Evolutionary conservation across 1,140 invertebrate genomes (phyloP).

Genomic region (Trigoniulus corallinus): DNA sequence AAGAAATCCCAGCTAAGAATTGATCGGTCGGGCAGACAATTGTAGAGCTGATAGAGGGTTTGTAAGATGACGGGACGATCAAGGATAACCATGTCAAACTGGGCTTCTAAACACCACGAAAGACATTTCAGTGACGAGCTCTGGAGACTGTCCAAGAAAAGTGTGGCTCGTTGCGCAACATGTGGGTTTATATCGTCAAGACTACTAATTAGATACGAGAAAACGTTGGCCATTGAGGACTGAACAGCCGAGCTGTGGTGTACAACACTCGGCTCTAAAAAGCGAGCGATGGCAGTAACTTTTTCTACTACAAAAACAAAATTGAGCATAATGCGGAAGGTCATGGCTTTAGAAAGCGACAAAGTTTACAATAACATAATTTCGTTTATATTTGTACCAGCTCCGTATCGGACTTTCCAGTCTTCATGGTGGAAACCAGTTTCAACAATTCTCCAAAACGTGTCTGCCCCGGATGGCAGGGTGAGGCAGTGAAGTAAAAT

Average conservation of each 20-base stretch:
- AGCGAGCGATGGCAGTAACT: slow-evolving; percentile 77
- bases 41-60: slow-evolving; percentile 84
- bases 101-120: slow-evolving; percentile 71
- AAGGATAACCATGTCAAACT: slow-evolving; percentile 86
- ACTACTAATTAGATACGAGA: slow-evolving; percentile 88
- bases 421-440: slow-evolving; percentile 79
- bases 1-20: slow-evolving; percentile 98
- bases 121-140: slow-evolving; percentile 48
- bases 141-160: slow-evolving; percentile 87
- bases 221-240: slow-evolving; percentile 86
- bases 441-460: slow-evolving; percentile 87
- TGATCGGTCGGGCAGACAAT: slow-evolving; percentile 65
- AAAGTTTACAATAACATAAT: slow-evolving; percentile 7
- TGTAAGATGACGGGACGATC: slow-evolving; percentile 96
- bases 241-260: slow-evolving; percentile 67
- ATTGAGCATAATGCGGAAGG: no score
- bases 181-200: slow-evolving; percentile 90
- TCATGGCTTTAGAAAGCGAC: slow-evolving; percentile 2
- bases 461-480: slow-evolving; percentile 74
- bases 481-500: slow-evolving; percentile 88
- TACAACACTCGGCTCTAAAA: slow-evolving; percentile 76
- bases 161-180: slow-evolving; percentile 79
- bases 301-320: slow-evolving; percentile 51
- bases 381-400: no score
- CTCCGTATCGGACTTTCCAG: slow-evolving; percentile 77